phyloP scores from a whole-genome alignment of 2,113 vertebrate species.

The Oryzias curvinotus region DNA sequence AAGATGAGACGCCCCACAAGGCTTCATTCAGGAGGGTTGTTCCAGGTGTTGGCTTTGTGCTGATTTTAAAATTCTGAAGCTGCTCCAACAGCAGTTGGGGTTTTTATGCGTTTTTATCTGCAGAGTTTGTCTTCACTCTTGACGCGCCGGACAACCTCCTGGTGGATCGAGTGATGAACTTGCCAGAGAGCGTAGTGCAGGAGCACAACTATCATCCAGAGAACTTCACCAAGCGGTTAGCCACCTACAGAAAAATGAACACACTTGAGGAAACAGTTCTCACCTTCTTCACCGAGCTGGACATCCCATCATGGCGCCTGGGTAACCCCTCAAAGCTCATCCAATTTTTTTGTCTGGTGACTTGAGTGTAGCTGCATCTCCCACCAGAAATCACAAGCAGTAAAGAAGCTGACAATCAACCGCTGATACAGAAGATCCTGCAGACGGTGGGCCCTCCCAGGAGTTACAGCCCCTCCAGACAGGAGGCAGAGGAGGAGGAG shows the following conservation, averaged over 20 bases:
- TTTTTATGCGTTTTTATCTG: background rate
- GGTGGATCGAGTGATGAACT: slow-evolving; percentile 85
- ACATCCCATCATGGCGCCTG: slow-evolving; percentile 78
- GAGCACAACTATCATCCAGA: slow-evolving; percentile 82
- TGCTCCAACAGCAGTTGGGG: background rate
- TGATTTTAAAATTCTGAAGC: background rate
- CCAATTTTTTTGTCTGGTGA: background rate
- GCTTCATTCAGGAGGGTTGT: slow-evolving; percentile 66
- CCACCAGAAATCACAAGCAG: slow-evolving; percentile 80
- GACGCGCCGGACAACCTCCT: slow-evolving; percentile 85
- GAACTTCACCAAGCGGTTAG: slow-evolving; percentile 76
- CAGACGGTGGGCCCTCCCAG: slow-evolving; percentile 80
- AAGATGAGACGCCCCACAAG: slow-evolving; percentile 47
- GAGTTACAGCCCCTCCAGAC: slow-evolving; percentile 81
- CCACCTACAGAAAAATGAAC: slow-evolving; percentile 76
- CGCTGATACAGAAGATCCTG: slow-evolving; percentile 78
- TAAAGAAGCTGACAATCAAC: slow-evolving; percentile 74
- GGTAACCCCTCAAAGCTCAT: slow-evolving; percentile 70
- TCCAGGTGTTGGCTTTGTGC: slow-evolving; percentile 73
- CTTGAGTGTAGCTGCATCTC: background rate
- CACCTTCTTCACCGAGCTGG: slow-evolving; percentile 88
- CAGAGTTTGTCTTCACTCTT: slow-evolving; percentile 87
- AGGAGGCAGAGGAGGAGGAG: slow-evolving; percentile 78
- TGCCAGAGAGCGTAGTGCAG: slow-evolving; percentile 81
- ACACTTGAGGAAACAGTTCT: slow-evolving; percentile 77